Base-by-base conservation (phyloP, 1,140 invertebrate genomes). In the Ooceraea biroi region DNA sequence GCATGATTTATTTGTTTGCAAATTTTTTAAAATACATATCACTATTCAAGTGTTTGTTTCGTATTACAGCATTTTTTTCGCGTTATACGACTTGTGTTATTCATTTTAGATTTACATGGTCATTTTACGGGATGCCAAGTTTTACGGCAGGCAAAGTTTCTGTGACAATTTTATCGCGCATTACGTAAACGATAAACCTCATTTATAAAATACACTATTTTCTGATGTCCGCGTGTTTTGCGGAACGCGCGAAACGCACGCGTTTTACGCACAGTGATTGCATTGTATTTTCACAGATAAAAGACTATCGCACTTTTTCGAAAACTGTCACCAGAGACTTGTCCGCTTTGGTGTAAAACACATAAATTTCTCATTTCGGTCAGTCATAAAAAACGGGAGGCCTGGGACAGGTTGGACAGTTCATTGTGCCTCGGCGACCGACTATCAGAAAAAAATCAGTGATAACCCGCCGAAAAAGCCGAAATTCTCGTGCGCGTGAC, bases 401-500 rank as follows among this genome's bases (percentile, higher is more conserved):
- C 41, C 58, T 46, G 50, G 58, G 25, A 50, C 74, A 65, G 82
- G 58, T 76, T 65, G 71, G 65, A 77, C 72, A 72, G 83, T 88
- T 72, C n/a, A 80, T 85, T 78, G 85, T 84, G 71, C 61, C 60
- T 83, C 52, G 78, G 22, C 69, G 58, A 50, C 78, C 63, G 68
- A 25, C 25, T 25, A 30, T 58, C 27, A 63, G 36, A 46, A 63
- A 71, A 84, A 87, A 80, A 57, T 78, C 50, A 65, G 58, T 25
- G 85, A 87, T 86, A 84, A 55, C n/a, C 12, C n/a, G 66, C n/a
- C 48, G 83, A 85, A 85, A 73, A 80, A 83, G 66, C 48, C 68
- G 57, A 19, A 30, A 58, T 50, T 80, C 46, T 69, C 82, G 61
- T 78, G 77, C 77, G 44, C 69, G 77, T 68, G 87, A 88, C 83